A percentile compares a stretch with the other conserved stretches of the same genome.
phyloP scores from a whole-genome alignment of 2,113 vertebrate genomes.

The Nothoprocta perdicaria region DNA sequence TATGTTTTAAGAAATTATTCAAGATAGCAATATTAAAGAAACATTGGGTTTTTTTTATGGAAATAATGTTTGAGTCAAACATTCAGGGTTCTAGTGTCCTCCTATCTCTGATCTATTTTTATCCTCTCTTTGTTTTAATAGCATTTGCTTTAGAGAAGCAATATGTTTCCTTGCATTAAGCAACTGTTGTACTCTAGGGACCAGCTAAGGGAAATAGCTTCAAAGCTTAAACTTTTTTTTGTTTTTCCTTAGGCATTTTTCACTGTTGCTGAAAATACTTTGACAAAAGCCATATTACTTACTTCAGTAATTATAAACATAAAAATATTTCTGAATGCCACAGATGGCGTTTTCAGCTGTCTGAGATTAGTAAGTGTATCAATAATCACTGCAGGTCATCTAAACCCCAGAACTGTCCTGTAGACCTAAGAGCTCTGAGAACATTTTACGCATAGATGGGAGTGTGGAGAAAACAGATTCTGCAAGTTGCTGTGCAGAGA shows the following conservation, averaged over 20 bases:
- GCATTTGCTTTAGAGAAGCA: constrained; percentile 43
- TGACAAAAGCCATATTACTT: constrained; percentile 37
- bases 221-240: background rate
- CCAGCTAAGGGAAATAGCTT: background rate
- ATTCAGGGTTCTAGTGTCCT: background rate
- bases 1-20: background rate
- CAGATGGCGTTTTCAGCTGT: background rate
- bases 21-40: background rate
- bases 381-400: background rate
- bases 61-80: background rate
- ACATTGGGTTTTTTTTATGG: background rate
- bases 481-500: background rate
- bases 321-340: background rate
- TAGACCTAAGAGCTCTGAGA: background rate
- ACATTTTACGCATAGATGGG: background rate
- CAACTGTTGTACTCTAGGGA: background rate
- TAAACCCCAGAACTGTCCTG: background rate
- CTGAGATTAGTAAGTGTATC: background rate
- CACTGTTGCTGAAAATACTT: constrained; percentile 15
- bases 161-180: constrained; percentile 26
- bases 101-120: background rate
- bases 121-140: background rate
- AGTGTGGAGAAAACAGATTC: background rate
- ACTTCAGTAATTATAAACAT: constrained; percentile 24
- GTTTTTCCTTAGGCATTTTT: background rate